phyloP scores from a whole-genome alignment of 2,797 vertebrate genomes.

The Sebastes flavidus region DNA sequence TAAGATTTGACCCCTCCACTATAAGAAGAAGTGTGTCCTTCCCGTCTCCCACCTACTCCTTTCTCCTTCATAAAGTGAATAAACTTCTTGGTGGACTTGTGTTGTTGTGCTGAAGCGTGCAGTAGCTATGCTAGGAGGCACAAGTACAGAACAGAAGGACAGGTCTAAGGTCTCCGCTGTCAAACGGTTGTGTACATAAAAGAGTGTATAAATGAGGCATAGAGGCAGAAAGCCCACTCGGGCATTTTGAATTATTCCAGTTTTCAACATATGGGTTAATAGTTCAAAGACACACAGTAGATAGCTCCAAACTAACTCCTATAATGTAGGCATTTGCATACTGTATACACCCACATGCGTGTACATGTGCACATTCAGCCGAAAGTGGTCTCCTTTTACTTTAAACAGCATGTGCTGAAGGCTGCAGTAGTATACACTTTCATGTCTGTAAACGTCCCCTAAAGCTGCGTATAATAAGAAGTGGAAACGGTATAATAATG shows the following conservation, averaged over 20 bases:
- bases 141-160: slow-evolving; percentile 20
- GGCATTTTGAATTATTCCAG: slow-evolving; percentile 44
- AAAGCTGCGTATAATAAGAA: slow-evolving; percentile 26
- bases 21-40: background rate
- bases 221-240: background rate
- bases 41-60: background rate
- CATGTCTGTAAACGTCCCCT: background rate
- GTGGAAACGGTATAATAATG: slow-evolving; percentile 9
- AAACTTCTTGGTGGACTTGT: background rate
- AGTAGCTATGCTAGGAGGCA: background rate
- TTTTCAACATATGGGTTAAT: slow-evolving; percentile 18
- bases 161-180: slow-evolving; percentile 10
- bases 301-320: background rate
- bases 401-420: background rate
- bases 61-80: background rate
- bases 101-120: background rate
- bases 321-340: background rate
- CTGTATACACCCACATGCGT: slow-evolving; percentile 20
- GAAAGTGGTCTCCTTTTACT: background rate
- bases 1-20: background rate
- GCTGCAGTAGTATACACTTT: background rate
- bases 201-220: background rate
- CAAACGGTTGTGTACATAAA: background rate
- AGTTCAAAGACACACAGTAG: slow-evolving; percentile 25
- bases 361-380: background rate